Percentiles rank a stretch among this genome's conserved stretches.
Evolutionary conservation across 2,797 vertebrate genomes (phyloP).

Genomic region (Varecia variegata): DNA sequence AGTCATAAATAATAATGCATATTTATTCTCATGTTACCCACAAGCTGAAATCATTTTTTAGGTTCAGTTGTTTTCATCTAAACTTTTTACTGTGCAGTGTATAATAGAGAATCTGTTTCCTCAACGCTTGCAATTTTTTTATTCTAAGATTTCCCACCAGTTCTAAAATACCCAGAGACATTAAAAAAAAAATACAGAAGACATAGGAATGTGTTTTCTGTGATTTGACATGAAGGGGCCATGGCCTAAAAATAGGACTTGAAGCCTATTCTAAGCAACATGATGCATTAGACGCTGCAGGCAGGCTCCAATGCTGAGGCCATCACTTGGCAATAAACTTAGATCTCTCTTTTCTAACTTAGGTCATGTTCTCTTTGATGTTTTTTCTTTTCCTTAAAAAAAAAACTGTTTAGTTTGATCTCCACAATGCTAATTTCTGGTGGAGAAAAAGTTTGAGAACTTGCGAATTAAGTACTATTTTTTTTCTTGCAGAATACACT

Average conservation of each 20-base stretch:
- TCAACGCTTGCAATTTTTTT: not conserved
- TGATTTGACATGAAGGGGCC: not conserved
- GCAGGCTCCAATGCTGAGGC: not conserved
- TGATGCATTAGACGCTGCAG: not conserved
- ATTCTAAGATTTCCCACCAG: slow-evolving; percentile 10
- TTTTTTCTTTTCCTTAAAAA: not conserved
- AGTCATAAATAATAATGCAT: not conserved
- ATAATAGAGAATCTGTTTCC: slow-evolving; percentile 23
- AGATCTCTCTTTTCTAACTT: slow-evolving; percentile 3
- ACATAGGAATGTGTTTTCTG: not conserved
- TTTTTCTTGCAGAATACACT: not conserved
- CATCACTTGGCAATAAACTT: not conserved
- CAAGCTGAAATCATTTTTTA: not conserved
- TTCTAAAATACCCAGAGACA: slow-evolving; percentile 26
- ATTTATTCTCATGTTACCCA: not conserved
- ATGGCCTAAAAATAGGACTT: not conserved
- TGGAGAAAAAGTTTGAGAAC: not conserved
- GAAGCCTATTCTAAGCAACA: not conserved
- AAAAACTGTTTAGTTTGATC: slow-evolving; percentile 34
- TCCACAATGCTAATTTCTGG: not conserved
- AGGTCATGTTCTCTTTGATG: slow-evolving; percentile 14
- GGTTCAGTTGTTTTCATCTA: not conserved
- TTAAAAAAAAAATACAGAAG: not conserved
- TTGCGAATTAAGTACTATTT: not conserved
- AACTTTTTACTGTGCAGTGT: not conserved